Percentiles rank a stretch among this genome's conserved stretches.
Conservation (phyloP, 1,140 invertebrate genomes). For the Parapsyche elsis region DNA sequence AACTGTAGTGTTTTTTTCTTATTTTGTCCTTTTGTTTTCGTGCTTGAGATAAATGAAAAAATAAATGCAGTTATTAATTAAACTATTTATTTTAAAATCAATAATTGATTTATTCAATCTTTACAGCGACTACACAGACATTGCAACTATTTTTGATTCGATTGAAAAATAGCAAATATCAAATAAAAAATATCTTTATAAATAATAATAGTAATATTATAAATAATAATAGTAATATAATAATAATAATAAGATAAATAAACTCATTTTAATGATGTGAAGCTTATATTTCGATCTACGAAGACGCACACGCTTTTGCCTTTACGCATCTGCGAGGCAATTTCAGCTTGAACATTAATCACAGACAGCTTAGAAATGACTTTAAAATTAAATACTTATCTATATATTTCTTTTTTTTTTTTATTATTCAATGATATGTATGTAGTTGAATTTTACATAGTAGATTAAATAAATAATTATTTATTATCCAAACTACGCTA, state of each 20-base stretch:
- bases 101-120: constrained; percentile 22
- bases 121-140: constrained; percentile 36
- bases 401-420: constrained; percentile 20
- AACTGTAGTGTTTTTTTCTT: not conserved
- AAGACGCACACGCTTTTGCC: not conserved
- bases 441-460: constrained; percentile 32
- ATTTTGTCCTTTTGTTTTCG: not conserved
- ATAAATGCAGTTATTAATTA: constrained; percentile 34
- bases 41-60: constrained; percentile 19
- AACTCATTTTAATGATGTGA: constrained; percentile 1
- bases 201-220: not conserved
- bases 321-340: not conserved
- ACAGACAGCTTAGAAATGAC: constrained; percentile 39
- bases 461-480: constrained; percentile 1
- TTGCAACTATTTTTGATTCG: constrained; percentile 15
- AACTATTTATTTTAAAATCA: constrained; percentile 44
- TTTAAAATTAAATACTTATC: constrained; percentile 27
- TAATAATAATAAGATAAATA: no score
- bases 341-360: constrained; percentile 22
- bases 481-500: constrained; percentile 32
- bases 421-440: constrained; percentile 32
- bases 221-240: not conserved
- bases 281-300: not conserved
- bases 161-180: constrained; percentile 25
- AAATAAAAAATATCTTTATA: constrained; percentile 12